Conservation (phyloP, 2,113 vertebrate genomes). For the Hippolais icterina region DNA sequence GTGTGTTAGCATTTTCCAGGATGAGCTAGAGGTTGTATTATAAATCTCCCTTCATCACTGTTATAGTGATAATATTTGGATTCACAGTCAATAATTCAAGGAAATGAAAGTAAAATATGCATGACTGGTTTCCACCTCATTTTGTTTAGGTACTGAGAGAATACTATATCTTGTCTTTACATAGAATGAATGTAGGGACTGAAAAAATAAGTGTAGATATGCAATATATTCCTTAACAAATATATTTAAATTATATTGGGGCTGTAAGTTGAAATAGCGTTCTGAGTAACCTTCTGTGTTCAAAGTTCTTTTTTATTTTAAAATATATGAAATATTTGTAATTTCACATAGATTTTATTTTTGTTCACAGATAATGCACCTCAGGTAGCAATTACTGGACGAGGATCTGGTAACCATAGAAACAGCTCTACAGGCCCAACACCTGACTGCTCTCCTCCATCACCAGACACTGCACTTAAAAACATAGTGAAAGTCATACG, state of each 20-base stretch:
- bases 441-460: conserved; percentile 97
- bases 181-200: neutral
- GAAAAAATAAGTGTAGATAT: neutral
- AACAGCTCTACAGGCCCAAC: conserved; percentile 92
- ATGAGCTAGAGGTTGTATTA: neutral
- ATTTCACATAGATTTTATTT: conserved; percentile 69
- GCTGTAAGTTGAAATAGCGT: conserved; percentile 5
- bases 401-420: conserved; percentile 90
- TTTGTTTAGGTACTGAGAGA: neutral
- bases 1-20: neutral
- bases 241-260: neutral
- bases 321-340: conserved; percentile 29
- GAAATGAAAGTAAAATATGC: neutral
- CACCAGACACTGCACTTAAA: conserved; percentile 95
- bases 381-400: conserved; percentile 84
- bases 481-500: conserved; percentile 98
- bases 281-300: conserved; percentile 7
- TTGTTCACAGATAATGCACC: conserved; percentile 87
- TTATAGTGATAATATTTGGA: neutral
- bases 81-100: neutral
- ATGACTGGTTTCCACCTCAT: neutral
- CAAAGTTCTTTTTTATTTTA: conserved; percentile 30
- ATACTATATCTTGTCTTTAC: neutral
- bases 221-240: neutral
- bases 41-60: neutral